Evolutionary conservation across 2,113 vertebrate genomes (phyloP), one percentile per base, ranked within the genome.

Genomic region (Ciconia stormi): DNA sequence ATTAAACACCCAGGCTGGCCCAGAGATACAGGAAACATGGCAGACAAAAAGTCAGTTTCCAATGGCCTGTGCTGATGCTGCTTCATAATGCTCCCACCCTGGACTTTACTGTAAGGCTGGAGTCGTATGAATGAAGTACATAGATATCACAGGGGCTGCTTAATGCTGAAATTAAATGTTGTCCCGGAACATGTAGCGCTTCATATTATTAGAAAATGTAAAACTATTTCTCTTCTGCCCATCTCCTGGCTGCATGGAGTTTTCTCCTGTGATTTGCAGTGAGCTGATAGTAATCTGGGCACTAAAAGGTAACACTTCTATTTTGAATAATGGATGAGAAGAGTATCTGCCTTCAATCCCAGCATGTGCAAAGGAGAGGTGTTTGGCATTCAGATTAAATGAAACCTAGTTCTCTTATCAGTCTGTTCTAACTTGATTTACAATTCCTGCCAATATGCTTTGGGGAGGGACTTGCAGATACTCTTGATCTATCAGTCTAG

Each of bases 271-370:
- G 69, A 81, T 92, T 89, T 87, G 44, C 49, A 25, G 19, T 40
- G 56, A 90, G 47, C 65, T 95, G 56, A 79, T 40, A 62, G 90
- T 89, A 95, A 95, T 87, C 80, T 89, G 80, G 93, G 73, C 19
- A 18, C 46, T 74, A 59, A 73, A 87, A 79, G 40, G 70, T 87
- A 87, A 82, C 13, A 10, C 17, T 95, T 92, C 44, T 18, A 3
- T 40, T 95, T 66, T 95, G 86, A 95, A 95, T 96, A 92, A 96
- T 87, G 49, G 30, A 89, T 89, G 56, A 70, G 76, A 74, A 77
- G 46, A 94, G 73, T 44, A 84, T 76, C 80, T 89, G 65, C 66
- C 89, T 89, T 87, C 90, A 79, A 16, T 76, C 73, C 52, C 76
- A 72, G 23, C 52, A 36, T 18, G 22, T 79, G 56, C 40, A 72